Evolutionary conservation across 2,888 invertebrate genomes (phyloP), one percentile per base, ranked within the genome.

Genomic region (Crioceris asparagi): DNA sequence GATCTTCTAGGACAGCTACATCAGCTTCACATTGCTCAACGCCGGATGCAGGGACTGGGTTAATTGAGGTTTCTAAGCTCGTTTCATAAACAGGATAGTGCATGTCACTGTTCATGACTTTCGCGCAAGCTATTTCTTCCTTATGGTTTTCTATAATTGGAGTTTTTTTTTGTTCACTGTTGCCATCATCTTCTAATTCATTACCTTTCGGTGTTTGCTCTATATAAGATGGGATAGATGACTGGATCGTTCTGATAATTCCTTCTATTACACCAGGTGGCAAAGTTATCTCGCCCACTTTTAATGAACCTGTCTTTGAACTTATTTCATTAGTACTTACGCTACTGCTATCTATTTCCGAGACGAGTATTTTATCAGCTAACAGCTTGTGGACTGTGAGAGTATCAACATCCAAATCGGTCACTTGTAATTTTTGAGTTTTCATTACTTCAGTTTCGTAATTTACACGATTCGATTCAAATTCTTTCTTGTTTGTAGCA

Each of bases 321-420:
- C 75, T 75, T 41, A 85, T 65, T 54, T 86, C 84, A 33, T 78
- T 72, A 0, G 83, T 76, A 44, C 75, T 77, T 45, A 87, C 70
- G 21, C 78, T 75, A 49, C 75, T 71, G 4, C 84, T 81, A 54
- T 86, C 85, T 41, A 87, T 75, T 59, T 86, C 84, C 0, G 85
- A 84, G 0, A 86, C 85, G 33, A 79, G 69, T 43, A 87, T 82
- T 59, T 81, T 83, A 37, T 77, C 78, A 0, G 87, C 85, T 58
- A 84, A 78, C 27, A 87, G 63, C 51, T 84, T 83, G 39, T 79
- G 78, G 0, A 87, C 86, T 45, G 77, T 82, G 14, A 88, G 59
- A 33, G 79, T 71, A 38, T 85, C 84, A 1, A 88, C 86, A 55
- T 84, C 83, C 41, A 87, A 68, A 56, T 86, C 84, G 17, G 69